Evolutionary conservation across 1,140 invertebrate genomes (phyloP), one percentile per base, ranked within the genome.

Genomic region (Aphelenchoides fujianensis): DNA sequence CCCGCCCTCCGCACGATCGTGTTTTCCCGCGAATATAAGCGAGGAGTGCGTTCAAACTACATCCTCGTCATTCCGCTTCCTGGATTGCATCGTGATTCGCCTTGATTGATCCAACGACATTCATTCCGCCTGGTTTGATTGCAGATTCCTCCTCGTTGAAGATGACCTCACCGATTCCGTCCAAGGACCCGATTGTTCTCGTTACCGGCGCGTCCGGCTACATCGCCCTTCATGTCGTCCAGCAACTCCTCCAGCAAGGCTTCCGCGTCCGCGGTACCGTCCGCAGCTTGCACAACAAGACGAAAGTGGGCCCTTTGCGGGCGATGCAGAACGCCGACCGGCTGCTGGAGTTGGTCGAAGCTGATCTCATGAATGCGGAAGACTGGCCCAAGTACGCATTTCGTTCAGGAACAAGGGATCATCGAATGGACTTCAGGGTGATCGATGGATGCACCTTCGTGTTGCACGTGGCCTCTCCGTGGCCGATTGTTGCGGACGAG

Each of bases 131-230:
- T n/a, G n/a, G n/a, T n/a, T n/a, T n/a, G n/a, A n/a, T n/a, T n/a
- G n/a, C n/a, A n/a, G n/a, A n/a, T n/a, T n/a, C n/a, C n/a, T n/a
- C n/a, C n/a, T n/a, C n/a, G n/a, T n/a, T n/a, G n/a, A n/a, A n/a
- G n/a, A n/a, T n/a, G n/a, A n/a, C n/a, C n/a, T n/a, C n/a, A n/a
- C n/a, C n/a, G n/a, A n/a, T n/a, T n/a, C n/a, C n/a, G n/a, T n/a
- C n/a, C n/a, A n/a, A n/a, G n/a, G n/a, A n/a, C n/a, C n/a, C n/a
- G n/a, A n/a, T 59, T 59, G 55, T 59, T 59, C 19, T 89, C 53
- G 88, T 89, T 12, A 89, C 88, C 2, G 88, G 88, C 55, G 88
- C 86, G 2, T 84, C 86, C 2, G 88, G 88, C 23, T 89, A 83
- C 80, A 85, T 89, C 48, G 88, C 86, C 31, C 80, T 85, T 12